A percentile compares a stretch with the other conserved stretches of the same genome.
These are phyloP conservation scores for Nasonovia ribisnigri DNA, from an alignment of 2,888 invertebrate genomes.

Conservation along the genomic window DNA sequence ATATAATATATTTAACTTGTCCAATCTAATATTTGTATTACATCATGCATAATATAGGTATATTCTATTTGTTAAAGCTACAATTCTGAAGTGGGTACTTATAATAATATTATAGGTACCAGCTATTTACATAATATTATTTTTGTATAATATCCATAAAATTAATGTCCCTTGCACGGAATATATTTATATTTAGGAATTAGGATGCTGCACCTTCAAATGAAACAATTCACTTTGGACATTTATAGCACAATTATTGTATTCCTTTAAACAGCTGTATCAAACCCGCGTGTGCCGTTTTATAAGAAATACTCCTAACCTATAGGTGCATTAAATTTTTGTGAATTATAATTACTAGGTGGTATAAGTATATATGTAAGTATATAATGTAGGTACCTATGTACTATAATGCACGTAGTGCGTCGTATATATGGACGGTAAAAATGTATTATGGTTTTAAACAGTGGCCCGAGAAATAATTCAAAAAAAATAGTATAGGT, in stretches of 20 bases:
- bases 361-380: no score
- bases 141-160: not conserved
- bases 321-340: not conserved
- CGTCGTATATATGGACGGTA: not conserved
- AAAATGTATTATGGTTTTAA: slow-evolving; percentile 17
- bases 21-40: not conserved
- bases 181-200: not conserved
- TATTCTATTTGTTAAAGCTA: not conserved
- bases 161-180: not conserved
- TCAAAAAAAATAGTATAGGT: not conserved
- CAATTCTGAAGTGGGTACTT: not conserved
- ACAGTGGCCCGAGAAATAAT: not conserved
- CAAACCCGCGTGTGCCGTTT: no score
- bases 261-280: not conserved
- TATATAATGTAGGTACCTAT: no score
- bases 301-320: not conserved
- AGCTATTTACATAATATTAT: not conserved
- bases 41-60: not conserved
- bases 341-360: not conserved
- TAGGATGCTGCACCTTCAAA: not conserved
- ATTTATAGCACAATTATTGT: not conserved
- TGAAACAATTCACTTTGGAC: not conserved
- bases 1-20: not conserved
- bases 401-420: no score
- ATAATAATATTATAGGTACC: no score